These are phyloP conservation scores for Pegoplata infirma DNA, from an alignment of 2,888 invertebrate species.

Conservation along the genomic window DNA sequence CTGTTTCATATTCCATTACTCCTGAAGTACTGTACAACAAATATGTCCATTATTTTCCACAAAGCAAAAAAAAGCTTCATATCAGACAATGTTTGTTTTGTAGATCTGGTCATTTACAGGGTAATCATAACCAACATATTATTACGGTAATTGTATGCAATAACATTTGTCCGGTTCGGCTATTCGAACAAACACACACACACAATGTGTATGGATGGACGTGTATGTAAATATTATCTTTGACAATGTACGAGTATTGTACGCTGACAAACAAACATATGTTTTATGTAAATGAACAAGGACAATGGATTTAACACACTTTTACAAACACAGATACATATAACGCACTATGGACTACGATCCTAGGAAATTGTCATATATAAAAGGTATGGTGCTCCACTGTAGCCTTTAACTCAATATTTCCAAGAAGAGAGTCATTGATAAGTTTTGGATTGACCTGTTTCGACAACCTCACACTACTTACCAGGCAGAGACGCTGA, in stretches of 20 bases:
- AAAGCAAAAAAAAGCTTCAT: neutral
- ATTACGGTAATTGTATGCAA: constrained; percentile 62
- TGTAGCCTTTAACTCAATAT: no score
- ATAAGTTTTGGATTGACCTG: no score
- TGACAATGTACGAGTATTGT: constrained; percentile 20
- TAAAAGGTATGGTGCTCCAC: no score
- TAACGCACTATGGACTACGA: neutral
- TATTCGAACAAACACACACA: constrained; percentile 23
- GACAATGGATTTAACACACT: constrained; percentile 55
- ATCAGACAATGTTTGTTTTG: constrained; percentile 45
- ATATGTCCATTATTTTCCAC: no score
- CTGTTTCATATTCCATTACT: no score
- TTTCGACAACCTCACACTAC: no score
- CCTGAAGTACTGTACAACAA: no score
- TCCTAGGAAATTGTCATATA: no score
- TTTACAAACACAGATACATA: neutral
- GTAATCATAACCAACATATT: constrained; percentile 56
- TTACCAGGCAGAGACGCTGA: no score
- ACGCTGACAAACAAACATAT: constrained; percentile 58
- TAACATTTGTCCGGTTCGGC: constrained; percentile 61
- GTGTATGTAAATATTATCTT: constrained; percentile 52
- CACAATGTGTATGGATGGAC: neutral
- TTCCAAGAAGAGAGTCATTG: no score
- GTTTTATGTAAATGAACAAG: constrained; percentile 60
- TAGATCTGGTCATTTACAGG: constrained; percentile 56